Evolutionary conservation across 1,140 invertebrate genomes (phyloP), one percentile per base, ranked within the genome.

Genomic region (Drosophila serrata): DNA sequence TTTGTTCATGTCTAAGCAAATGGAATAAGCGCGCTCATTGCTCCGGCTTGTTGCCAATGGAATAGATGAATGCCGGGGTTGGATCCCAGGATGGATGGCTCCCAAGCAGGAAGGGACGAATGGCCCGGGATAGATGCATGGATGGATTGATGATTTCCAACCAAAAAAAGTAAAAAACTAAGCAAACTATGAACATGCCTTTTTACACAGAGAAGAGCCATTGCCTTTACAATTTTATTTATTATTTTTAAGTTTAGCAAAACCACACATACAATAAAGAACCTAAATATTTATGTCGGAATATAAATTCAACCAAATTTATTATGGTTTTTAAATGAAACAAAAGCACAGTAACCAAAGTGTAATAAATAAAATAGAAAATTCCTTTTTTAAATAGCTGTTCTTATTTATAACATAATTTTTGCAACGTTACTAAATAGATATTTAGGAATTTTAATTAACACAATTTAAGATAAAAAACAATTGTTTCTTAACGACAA

Each of bases 21-120:
- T 88, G 84, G 84, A 88, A 88, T 88, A 88, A 88, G 84, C 85
- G 85, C 77, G 76, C 84, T 88, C 85, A 88, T 88, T 88, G 85
- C 60, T 84, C 79, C 65, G 60, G 82, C 82, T 85, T 76, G 73
- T 84, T 81, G 78, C 81, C 56, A 68, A 60, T 75, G 64, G 76
- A 73, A 73, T 82, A 56, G 64, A 76, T 76, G 67, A 58, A 55
- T 75, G 15, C 46, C 24, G 15, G 40, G 56, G 43, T n/a, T 80
- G 56, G 39, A 42, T 49, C 39, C 51, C 12, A 40, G 62, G 37
- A 63, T 74, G 43, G 19, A 61, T 51, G 17, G 35, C 27, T 42
- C 37, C 24, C 9, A n/a, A 12, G 24, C 19, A 56, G 24, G 35
- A 39, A 57, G 19, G 60, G 17, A 58, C 27, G 53, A 37, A 24